phyloP scores from a whole-genome alignment of 2,797 vertebrate species.

The Alca torda region DNA sequence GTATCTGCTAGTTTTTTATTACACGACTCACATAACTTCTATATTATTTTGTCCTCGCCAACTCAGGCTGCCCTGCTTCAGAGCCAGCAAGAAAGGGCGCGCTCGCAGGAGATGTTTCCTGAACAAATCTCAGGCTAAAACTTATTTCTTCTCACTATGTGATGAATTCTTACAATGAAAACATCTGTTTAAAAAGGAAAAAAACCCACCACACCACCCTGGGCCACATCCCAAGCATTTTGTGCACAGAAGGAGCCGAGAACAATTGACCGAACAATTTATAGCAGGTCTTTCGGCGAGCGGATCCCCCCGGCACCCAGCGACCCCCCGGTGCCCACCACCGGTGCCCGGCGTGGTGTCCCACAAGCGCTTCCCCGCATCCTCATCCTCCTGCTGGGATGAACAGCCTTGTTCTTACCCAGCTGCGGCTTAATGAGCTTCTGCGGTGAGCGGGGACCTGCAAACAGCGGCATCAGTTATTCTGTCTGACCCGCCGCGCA shows the following conservation, averaged over 20 bases:
- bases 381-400: not conserved
- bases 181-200: not conserved
- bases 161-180: slow-evolving; percentile 10
- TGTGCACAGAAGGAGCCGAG: not conserved
- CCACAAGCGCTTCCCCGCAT: not conserved
- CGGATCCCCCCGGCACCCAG: not conserved
- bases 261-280: not conserved
- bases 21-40: not conserved
- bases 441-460: not conserved
- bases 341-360: fast-evolving
- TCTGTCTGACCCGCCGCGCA: slow-evolving; percentile 38
- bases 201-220: not conserved
- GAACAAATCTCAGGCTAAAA: slow-evolving; percentile 4
- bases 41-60: slow-evolving; percentile 29
- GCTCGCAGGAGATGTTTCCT: not conserved
- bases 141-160: not conserved
- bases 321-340: not conserved
- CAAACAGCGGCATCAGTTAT: slow-evolving; percentile 5
- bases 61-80: slow-evolving; percentile 7
- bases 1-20: slow-evolving; percentile 32
- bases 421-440: not conserved
- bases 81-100: not conserved
- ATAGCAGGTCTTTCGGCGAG: not conserved
- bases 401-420: not conserved
- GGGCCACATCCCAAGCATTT: not conserved